These are phyloP conservation scores for Iselma pallidipennis DNA, from an alignment of 2,888 invertebrate genomes.

Conservation along the genomic window DNA sequence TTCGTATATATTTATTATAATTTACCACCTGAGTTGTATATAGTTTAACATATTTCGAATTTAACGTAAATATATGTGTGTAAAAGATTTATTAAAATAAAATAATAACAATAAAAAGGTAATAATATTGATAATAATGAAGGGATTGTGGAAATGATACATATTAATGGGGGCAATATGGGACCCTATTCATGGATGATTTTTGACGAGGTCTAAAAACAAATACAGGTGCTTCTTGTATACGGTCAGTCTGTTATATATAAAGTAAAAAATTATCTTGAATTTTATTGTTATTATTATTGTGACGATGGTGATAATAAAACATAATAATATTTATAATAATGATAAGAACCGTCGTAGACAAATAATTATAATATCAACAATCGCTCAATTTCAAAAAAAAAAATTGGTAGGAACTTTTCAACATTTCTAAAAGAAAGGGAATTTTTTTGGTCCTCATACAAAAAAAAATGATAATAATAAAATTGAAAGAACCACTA, in stretches of 20 bases:
- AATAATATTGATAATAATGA: slow-evolving; percentile 5
- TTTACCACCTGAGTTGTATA: slow-evolving; percentile 37
- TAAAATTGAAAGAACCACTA: slow-evolving; percentile 46
- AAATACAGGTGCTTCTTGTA: slow-evolving; percentile 27
- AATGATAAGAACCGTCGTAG: background rate
- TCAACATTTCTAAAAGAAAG: slow-evolving; percentile 47
- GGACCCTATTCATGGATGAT: slow-evolving; percentile 49
- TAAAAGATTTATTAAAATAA: slow-evolving; percentile 25
- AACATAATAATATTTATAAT: background rate
- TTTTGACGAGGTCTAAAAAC: slow-evolving; percentile 37
- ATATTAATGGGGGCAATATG: no score
- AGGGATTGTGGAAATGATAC: slow-evolving; percentile 9
- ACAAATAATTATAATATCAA: slow-evolving; percentile 37
- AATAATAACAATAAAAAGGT: background rate
- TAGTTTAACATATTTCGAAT: slow-evolving; percentile 30
- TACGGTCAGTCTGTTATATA: slow-evolving; percentile 34
- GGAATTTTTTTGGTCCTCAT: slow-evolving; percentile 47
- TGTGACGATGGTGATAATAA: slow-evolving; percentile 18
- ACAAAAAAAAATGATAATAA: no score
- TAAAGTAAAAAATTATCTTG: slow-evolving; percentile 25
- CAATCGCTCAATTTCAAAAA: slow-evolving; percentile 40
- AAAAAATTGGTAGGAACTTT: slow-evolving; percentile 54
- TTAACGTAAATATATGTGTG: slow-evolving; percentile 40
- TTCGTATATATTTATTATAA: slow-evolving; percentile 25
- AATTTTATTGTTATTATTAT: slow-evolving; percentile 16